Evolutionary conservation across 2,797 vertebrate genomes (phyloP), one percentile per base, ranked within the genome.

Genomic region (Acomys russatus): DNA sequence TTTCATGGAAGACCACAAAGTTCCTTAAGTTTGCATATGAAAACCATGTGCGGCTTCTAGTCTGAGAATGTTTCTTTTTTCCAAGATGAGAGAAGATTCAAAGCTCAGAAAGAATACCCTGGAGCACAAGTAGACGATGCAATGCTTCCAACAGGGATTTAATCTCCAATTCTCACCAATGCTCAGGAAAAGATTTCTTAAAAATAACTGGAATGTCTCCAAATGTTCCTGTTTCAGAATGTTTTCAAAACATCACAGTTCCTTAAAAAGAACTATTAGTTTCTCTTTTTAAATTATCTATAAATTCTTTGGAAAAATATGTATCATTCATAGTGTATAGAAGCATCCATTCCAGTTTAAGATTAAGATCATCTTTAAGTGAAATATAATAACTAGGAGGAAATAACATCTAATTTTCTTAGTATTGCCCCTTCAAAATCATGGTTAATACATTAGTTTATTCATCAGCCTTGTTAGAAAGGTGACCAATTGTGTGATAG

Each of bases 201-300:
- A 94, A 54, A 74, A 88, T 44, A 91, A 80, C 33, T 83, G n/a
- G 28, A 88, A 70, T 82, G 9, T 8, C 70, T 94, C 94, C 80
- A 95, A 94, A 73, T 92, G 30, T 15, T n/a, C 28, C 64, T 90
- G 91, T 78, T 96, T 86, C 77, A 86, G 64, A 90, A 94, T 82
- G 56, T 88, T 95, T 86, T 22, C 70, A 95, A 83, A 88, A 49
- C 71, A 66, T 90, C 7, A 22, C 22, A 85, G 92, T 90, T 83
- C 49, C 12, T 25, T 10, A 61, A 71, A 80, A 70, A 14, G 23
- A 68, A n/a, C 7, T 66, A 51, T 66, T 96, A 79, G 0, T n/a
- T 68, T 73, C 73, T n/a, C 88, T 91, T 44, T 38, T 78, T 82
- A 82, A 94, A 78, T 84, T 61, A 79, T 61, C 38, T 63, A 82